Conservation (phyloP, 2,888 invertebrate species). For the Nomada hirtipes region DNA sequence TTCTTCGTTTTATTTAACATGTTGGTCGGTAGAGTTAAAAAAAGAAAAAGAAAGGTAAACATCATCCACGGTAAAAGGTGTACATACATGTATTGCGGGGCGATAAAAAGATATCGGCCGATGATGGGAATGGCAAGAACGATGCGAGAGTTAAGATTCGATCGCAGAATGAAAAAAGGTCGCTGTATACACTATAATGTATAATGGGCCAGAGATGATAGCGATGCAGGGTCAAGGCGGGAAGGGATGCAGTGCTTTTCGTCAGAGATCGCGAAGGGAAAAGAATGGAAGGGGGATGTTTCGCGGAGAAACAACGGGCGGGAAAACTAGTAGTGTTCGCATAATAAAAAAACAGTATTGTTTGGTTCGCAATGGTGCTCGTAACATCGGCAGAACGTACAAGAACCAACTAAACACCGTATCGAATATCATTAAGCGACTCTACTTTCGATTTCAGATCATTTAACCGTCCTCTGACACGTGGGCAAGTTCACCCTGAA, state of each 20-base stretch:
- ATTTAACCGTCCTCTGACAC: constrained; percentile 86
- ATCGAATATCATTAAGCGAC: constrained; percentile 56
- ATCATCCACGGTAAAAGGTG: not conserved
- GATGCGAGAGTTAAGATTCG: not conserved
- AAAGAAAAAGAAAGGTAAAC: not conserved
- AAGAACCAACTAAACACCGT: constrained; percentile 59
- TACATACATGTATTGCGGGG: constrained; percentile 18
- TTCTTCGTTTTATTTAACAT: not conserved
- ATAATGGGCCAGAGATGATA: not conserved
- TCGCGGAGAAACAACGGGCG: constrained; percentile 3
- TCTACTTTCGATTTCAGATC: constrained; percentile 62
- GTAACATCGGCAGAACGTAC: constrained; percentile 61
- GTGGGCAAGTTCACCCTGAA: constrained; percentile 95
- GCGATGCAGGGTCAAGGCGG: too few species aligned
- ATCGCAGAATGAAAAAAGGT: not conserved
- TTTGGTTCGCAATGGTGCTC: constrained; percentile 59
- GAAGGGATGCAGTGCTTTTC: not conserved
- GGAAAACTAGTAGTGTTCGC: too few species aligned
- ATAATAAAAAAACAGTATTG: constrained; percentile 16
- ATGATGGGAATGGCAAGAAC: constrained; percentile 8
- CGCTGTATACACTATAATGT: not conserved
- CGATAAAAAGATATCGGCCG: not conserved
- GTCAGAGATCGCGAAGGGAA: not conserved
- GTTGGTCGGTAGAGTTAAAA: not conserved
- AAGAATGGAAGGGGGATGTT: not conserved